phyloP scores from a whole-genome alignment of 2,797 vertebrate genomes.

The Pseudotriccus pelzelni region DNA sequence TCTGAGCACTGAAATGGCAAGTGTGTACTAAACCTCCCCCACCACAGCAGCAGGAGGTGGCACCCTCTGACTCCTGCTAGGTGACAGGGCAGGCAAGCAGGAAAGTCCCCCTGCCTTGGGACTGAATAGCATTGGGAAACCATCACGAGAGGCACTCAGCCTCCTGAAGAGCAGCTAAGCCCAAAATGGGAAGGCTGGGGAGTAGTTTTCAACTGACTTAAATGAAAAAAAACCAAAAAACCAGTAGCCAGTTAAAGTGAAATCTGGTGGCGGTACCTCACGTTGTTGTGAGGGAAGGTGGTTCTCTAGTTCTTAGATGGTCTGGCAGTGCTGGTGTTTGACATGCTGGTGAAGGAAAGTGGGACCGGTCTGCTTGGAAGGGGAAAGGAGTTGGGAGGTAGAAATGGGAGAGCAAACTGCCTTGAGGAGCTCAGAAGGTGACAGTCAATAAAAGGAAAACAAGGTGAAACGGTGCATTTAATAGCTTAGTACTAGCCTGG shows the following conservation, averaged over 20 bases:
- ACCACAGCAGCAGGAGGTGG: conserved; percentile 44
- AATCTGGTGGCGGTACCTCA: conserved; percentile 51
- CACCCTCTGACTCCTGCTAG: conserved; percentile 9
- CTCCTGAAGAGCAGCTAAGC: conserved; percentile 45
- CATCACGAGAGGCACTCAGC: conserved; percentile 27
- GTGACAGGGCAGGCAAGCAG: conserved; percentile 6
- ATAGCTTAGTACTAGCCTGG: conserved; percentile 17
- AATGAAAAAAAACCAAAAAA: background rate
- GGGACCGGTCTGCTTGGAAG: background rate
- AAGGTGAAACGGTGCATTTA: conserved; percentile 34
- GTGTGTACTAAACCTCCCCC: background rate
- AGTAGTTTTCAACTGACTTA: conserved; percentile 35
- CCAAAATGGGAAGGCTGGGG: conserved; percentile 29
- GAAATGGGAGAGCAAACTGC: background rate
- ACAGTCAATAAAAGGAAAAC: background rate
- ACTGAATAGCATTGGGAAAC: conserved; percentile 55
- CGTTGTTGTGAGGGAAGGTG: background rate
- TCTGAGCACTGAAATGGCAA: conserved; percentile 31
- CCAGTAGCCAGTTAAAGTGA: conserved; percentile 35
- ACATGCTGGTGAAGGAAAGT: background rate
- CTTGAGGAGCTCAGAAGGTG: background rate
- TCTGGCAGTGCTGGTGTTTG: background rate
- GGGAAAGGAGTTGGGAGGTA: background rate
- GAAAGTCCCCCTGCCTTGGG: background rate
- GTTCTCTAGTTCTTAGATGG: background rate